phyloP scores from a whole-genome alignment of 2,113 vertebrate genomes.

The Apaloderma vittatum region DNA sequence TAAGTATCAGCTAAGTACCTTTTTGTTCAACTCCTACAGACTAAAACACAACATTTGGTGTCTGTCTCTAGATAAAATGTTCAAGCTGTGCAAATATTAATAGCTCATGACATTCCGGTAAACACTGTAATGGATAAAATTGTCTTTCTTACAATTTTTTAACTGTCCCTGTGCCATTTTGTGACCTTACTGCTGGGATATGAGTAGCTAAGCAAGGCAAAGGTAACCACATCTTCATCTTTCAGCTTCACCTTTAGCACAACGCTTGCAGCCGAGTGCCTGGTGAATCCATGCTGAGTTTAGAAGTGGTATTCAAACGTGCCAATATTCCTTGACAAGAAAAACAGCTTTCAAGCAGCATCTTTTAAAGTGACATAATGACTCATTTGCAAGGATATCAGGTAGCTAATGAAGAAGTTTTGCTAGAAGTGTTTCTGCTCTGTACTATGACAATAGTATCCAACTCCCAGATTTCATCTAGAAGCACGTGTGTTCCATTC shows the following conservation, averaged over 20 bases:
- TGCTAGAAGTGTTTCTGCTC: not conserved
- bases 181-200: not conserved
- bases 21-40: not conserved
- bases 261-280: not conserved
- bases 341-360: not conserved
- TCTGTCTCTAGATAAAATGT: not conserved
- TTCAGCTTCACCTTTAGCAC: not conserved
- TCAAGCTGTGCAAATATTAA: not conserved
- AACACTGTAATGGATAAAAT: not conserved
- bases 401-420: not conserved
- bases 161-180: not conserved
- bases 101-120: not conserved
- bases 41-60: not conserved
- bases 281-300: not conserved
- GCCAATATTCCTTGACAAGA: not conserved
- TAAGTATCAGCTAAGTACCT: not conserved
- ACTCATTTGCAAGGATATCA: not conserved
- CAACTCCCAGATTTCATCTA: not conserved
- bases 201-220: not conserved
- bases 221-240: not conserved
- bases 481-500: rapidly evolving
- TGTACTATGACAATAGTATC: not conserved
- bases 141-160: not conserved
- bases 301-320: not conserved
- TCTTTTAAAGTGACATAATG: not conserved